Percentiles rank a stretch among this genome's conserved stretches.
Conservation (phyloP, 2,113 vertebrate species). For the Otus sunia region DNA sequence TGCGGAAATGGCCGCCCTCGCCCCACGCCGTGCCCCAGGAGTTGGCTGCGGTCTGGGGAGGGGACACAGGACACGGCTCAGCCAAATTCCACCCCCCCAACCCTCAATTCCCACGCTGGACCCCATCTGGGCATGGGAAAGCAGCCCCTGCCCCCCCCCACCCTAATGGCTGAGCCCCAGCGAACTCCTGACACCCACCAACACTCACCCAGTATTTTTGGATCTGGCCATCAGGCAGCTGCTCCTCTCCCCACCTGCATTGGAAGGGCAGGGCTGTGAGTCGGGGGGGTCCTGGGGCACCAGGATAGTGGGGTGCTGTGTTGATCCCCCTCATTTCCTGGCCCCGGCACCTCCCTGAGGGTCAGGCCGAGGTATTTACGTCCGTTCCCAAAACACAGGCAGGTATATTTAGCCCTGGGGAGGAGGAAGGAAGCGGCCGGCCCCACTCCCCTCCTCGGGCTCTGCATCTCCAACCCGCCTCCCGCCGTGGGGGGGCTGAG, state of each 20-base stretch:
- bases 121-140: fast-evolving
- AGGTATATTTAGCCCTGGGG: background rate
- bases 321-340: background rate
- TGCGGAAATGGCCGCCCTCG: slow-evolving; percentile 90
- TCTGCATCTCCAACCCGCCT: background rate
- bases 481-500: background rate
- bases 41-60: slow-evolving; percentile 87
- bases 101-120: background rate
- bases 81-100: background rate
- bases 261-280: background rate
- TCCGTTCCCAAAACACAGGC: background rate
- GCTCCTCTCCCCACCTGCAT: slow-evolving; percentile 91
- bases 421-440: background rate
- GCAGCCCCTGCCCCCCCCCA: background rate
- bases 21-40: slow-evolving; percentile 97
- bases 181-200: fast-evolving
- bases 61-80: background rate
- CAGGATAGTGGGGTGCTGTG: background rate
- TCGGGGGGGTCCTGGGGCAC: fast-evolving
- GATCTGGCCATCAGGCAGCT: slow-evolving; percentile 73
- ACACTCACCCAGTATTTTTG: slow-evolving; percentile 92
- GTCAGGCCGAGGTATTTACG: background rate
- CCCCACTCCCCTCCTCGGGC: background rate
- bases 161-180: background rate
- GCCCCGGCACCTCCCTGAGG: background rate